These are phyloP conservation scores for Myrmecophaga tridactyla DNA, from an alignment of 2,113 vertebrate genomes.

Conservation along the genomic window DNA sequence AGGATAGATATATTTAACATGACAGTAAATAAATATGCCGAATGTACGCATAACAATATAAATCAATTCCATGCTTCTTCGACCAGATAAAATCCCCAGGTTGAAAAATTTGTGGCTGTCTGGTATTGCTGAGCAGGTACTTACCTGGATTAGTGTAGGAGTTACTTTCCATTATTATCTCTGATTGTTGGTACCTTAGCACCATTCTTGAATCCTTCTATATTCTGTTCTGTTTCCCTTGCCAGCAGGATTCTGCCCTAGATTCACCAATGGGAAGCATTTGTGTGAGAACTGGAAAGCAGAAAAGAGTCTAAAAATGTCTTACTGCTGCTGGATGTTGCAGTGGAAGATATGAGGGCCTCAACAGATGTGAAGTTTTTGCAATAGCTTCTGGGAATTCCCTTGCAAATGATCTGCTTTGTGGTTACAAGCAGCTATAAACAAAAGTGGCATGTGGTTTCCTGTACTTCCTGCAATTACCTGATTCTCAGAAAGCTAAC, in stretches of 20 bases:
- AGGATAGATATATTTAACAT: neutral
- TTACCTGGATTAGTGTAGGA: neutral
- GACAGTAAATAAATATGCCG: neutral
- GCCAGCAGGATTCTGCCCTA: neutral
- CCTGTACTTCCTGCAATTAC: neutral
- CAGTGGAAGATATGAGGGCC: neutral
- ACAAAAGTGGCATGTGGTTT: neutral
- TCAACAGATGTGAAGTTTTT: neutral
- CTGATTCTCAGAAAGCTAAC: neutral
- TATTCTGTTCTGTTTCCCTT: neutral
- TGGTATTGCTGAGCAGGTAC: neutral
- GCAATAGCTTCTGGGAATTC: neutral
- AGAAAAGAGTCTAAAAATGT: neutral
- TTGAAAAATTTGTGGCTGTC: neutral
- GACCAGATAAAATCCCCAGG: neutral
- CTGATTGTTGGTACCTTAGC: neutral
- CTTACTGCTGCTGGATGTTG: neutral
- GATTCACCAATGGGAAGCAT: constrained; percentile 6
- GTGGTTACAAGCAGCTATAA: neutral
- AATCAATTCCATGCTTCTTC: neutral
- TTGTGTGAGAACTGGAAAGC: constrained; percentile 26
- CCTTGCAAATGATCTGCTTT: neutral
- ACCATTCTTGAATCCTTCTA: neutral
- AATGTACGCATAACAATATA: neutral
- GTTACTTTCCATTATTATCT: neutral